These are phyloP conservation scores for Hirtodrosophila histrioides DNA, from an alignment of 2,888 invertebrate species.

Conservation along the genomic window DNA sequence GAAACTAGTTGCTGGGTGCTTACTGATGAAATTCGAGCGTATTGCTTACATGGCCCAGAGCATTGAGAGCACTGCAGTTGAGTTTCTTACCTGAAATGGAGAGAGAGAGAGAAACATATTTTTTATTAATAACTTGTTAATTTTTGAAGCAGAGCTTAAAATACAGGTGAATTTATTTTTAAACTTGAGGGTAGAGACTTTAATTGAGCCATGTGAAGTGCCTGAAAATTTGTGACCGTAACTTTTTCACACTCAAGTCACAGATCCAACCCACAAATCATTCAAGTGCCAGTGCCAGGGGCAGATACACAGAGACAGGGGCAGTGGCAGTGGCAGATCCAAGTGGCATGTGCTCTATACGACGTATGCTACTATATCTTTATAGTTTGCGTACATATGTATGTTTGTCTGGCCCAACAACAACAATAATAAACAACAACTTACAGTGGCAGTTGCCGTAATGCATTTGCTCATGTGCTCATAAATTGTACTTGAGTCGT, in stretches of 20 bases:
- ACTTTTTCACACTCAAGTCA: conserved; percentile 16
- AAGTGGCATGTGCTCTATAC: conserved; percentile 1
- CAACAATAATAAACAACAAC: conserved; percentile 19
- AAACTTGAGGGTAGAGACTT: conserved; percentile 8
- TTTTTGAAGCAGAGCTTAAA: conserved; percentile 10
- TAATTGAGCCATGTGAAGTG: conserved; percentile 34
- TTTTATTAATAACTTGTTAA: conserved; percentile 14
- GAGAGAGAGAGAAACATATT: conserved; percentile 9
- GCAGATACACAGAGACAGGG: not conserved
- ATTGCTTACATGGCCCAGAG: conserved; percentile 31
- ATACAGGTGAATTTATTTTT: conserved; percentile 19
- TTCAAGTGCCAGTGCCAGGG: conserved; percentile 22
- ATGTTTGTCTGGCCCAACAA: conserved; percentile 26
- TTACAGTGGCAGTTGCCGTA: conserved; percentile 49
- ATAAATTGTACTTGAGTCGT: conserved; percentile 50
- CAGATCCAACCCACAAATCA: conserved; percentile 25
- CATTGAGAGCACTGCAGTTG: conserved; percentile 5
- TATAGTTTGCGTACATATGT: conserved; percentile 23
- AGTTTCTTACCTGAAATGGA: conserved; percentile 54
- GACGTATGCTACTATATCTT: conserved; percentile 10
- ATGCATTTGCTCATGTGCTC: conserved; percentile 47
- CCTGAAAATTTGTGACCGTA: conserved; percentile 24
- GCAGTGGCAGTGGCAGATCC: conserved; percentile 1
- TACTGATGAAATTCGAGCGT: conserved; percentile 37
- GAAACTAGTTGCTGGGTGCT: conserved; percentile 43